phyloP scores from a whole-genome alignment of 2,113 vertebrate species.

The Heptranchias perlo region DNA sequence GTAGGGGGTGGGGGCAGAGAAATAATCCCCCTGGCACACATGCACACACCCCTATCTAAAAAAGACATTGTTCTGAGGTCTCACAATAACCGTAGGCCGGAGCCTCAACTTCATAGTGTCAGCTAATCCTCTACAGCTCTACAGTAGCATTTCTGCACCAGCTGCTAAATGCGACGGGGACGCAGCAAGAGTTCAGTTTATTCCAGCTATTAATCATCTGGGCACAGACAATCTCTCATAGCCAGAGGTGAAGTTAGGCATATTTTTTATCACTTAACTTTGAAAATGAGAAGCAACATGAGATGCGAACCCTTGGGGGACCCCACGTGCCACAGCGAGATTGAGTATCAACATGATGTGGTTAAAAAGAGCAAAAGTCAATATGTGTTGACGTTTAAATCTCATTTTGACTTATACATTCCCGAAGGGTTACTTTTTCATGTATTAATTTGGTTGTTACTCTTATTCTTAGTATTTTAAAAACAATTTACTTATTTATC shows the following conservation, averaged over 20 bases:
- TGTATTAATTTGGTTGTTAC: background rate
- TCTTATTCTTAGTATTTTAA: background rate
- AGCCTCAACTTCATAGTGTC: background rate
- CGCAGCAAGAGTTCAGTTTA: conserved; percentile 19
- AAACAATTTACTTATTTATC: background rate
- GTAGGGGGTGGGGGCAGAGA: background rate
- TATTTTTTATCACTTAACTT: conserved; percentile 38
- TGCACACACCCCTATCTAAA: background rate
- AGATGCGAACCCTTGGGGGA: background rate
- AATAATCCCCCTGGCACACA: background rate
- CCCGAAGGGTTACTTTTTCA: background rate
- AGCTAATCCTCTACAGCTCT: background rate
- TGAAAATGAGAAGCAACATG: conserved; percentile 35
- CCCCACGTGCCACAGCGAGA: background rate
- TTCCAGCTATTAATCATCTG: conserved; percentile 38
- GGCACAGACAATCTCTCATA: conserved; percentile 30
- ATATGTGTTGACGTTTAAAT: background rate
- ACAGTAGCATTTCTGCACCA: background rate
- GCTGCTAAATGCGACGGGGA: conserved; percentile 8
- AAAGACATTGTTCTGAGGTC: background rate
- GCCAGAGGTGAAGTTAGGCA: background rate
- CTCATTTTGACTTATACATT: background rate
- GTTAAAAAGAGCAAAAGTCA: conserved; percentile 34
- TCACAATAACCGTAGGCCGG: conserved; percentile 9
- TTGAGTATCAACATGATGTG: conserved; percentile 9